phyloP scores from a whole-genome alignment of 1,140 invertebrate genomes.

The Spodoptera litura region DNA sequence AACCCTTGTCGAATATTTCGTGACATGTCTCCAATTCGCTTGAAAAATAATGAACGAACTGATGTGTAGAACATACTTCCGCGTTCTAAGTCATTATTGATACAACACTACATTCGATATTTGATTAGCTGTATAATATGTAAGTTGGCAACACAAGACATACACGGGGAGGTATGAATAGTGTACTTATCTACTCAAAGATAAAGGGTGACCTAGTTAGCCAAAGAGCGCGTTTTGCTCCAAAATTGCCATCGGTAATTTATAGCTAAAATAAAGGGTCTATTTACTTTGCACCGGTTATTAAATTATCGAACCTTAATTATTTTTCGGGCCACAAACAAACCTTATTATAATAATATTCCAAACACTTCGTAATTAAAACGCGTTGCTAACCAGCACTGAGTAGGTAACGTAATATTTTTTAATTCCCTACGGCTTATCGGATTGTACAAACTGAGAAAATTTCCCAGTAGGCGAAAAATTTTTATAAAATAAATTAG shows the following conservation, averaged over 20 bases:
- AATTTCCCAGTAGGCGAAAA: constrained; percentile 41
- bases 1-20: too few species aligned
- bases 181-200: too few species aligned
- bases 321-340: background rate
- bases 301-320: constrained; percentile 1
- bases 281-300: background rate
- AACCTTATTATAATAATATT: constrained; percentile 6
- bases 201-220: too few species aligned
- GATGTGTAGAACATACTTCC: too few species aligned
- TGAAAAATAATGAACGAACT: too few species aligned
- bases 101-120: too few species aligned
- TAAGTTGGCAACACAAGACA: too few species aligned
- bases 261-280: background rate
- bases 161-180: too few species aligned
- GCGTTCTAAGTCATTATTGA: too few species aligned
- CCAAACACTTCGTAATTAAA: constrained; percentile 31
- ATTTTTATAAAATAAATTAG: constrained; percentile 41
- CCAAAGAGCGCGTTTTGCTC: background rate
- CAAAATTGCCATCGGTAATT: background rate
- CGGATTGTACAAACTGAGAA: constrained; percentile 39
- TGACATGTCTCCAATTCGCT: too few species aligned
- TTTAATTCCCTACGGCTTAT: constrained; percentile 40
- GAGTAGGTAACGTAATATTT: constrained; percentile 34
- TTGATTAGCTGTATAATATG: too few species aligned
- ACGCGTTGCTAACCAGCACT: constrained; percentile 34